These are phyloP conservation scores for Camponotus floridanus DNA, from an alignment of 1,140 invertebrate species.

Conservation along the genomic window DNA sequence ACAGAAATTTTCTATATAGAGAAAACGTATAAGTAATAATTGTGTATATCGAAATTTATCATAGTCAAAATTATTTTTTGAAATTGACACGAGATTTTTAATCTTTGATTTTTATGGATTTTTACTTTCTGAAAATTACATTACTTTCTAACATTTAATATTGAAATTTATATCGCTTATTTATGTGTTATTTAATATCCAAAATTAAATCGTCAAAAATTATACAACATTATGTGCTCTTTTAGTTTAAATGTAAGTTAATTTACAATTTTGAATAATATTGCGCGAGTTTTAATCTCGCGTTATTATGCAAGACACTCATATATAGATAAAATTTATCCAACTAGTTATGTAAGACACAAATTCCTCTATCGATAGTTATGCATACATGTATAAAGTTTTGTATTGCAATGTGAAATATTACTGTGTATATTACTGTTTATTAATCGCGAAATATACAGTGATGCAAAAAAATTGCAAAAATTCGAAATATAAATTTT, in stretches of 20 bases:
- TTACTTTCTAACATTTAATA: neutral
- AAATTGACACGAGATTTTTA: neutral
- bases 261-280: conserved; percentile 2
- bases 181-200: neutral
- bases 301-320: neutral
- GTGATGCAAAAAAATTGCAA: conserved; percentile 1
- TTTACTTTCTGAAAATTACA: neutral
- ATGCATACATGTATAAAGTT: conserved; percentile 1
- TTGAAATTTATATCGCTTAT: neutral
- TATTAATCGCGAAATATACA: neutral
- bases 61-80: neutral
- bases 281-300: neutral
- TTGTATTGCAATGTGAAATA: neutral
- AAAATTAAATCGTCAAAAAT: neutral
- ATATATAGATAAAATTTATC: conserved; percentile 26
- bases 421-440: conserved; percentile 1
- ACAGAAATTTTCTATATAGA: neutral
- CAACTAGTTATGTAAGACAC: conserved; percentile 41
- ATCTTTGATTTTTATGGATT: neutral
- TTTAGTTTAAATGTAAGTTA: neutral
- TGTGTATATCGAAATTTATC: neutral
- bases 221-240: neutral
- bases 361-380: conserved; percentile 17
- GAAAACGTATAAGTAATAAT: too few relatives aligned
- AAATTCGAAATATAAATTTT: neutral